Base-by-base conservation (phyloP, 2,113 vertebrate genomes). In the Merops nubicus region DNA sequence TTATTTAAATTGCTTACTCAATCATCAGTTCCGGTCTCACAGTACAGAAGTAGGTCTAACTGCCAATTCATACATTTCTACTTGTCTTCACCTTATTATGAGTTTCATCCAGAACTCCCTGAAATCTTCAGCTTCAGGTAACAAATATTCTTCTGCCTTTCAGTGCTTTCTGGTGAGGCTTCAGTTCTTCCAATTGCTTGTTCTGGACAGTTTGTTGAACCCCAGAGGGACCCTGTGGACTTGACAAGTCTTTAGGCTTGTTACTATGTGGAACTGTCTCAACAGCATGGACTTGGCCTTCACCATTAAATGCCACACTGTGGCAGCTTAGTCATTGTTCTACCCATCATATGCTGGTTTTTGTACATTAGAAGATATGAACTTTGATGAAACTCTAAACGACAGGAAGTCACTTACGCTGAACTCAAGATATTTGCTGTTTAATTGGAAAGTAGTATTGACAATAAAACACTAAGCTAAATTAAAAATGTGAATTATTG, bases 1-100 rank as follows among this genome's bases (percentile, higher is more conserved):
- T 25, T 91, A 86, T 51, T 93, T 59, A 79, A 87, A 88, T 90
- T 85, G 22, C 17, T 90, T 62, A 20, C 56, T 12, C 15, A 74
- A 69, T 63, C 69, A 11, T 67, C 36, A 25, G 3, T 69, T 87
- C 5, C 1, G 2, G 2, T 72, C 20, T 85, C 21, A 38, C 8
- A 60, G 26, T n/a, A 73, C 11, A 45, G 82, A 82, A 76, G 26
- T 25, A 62, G 15, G 10, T 65, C 25, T 91, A 47, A 9, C 16
- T 72, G 20, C 40, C 26, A 88, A 48, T 60, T 68, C 9, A 76
- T 80, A 54, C 2, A 25, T 83, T 83, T 82, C 20, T 69, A 42
- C 8, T 81, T 85, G 7, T 82, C 62, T 91, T 89, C n/a, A 40
- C 17, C 8, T 84, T 59, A 54, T n/a, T 82, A 56, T 34, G 48